Base-by-base conservation (phyloP, 2,888 invertebrate genomes). In the Brachynemurus nebulosus region DNA sequence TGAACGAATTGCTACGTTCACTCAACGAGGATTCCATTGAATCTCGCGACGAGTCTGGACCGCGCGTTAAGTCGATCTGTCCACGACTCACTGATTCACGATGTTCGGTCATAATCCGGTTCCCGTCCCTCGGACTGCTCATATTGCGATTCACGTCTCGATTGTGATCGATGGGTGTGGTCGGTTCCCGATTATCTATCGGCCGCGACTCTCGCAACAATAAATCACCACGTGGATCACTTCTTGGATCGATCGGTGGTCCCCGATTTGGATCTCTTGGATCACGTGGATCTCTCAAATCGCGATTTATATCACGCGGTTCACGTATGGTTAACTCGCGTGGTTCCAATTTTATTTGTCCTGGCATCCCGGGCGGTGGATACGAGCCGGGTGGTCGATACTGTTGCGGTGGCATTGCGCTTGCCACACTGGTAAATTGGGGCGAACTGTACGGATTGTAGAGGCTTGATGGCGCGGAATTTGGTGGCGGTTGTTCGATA, bases 51-150 rank as follows among this genome's bases (percentile, higher is more conserved):
- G 59, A 55, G 65, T 68, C 51, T 58, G 66, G 51, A 69, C 70
- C 36, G 68, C 63, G 14, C 69, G 57, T 40, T 69, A 69, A 57
- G 69, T 70, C 51, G 67, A 68, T 38, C 59, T 65, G 50, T 60
- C 68, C 27, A 69, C 70, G 11, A 69, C 70, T 48, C 68, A 69
- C 50, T 66, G 68, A 42, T 66, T 55, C 34, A 2, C 34, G 35
- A 33, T 21, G 30, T 9, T 16, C 11, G 11, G 18, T 21, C 18
- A 35, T 8, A 2, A 16, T 4, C 17, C 23, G 17, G 8, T 12
- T 12, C 7, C 6, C 19, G 12, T 37, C 37, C 2, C 37, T 8
- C 8, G 37, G 37, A 40, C 40, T 40, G n/a, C 17, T 23, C 27
- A 27, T 16, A 25, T 40, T 40, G 8, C 19, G 17, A 37, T 37